These are phyloP conservation scores for Lates calcarifer DNA, from an alignment of 2,113 vertebrate species.

Conservation along the genomic window DNA sequence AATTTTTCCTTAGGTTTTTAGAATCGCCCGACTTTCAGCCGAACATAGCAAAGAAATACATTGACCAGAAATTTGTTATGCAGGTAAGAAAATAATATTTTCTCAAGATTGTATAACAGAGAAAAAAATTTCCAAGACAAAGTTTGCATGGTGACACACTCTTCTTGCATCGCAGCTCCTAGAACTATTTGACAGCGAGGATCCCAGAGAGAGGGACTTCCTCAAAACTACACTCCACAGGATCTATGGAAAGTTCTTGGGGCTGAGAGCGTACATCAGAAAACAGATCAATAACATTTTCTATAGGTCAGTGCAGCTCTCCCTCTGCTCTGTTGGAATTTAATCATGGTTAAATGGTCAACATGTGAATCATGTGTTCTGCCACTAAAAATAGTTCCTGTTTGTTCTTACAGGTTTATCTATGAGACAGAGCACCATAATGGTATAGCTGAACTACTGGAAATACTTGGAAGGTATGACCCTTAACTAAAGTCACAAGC, in stretches of 20 bases:
- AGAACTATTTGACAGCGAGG: conserved; percentile 99
- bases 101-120: not conserved
- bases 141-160: not conserved
- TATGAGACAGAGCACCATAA: conserved; percentile 99
- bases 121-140: not conserved
- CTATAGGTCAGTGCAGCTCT: conserved; percentile 91
- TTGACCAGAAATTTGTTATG: conserved; percentile 99
- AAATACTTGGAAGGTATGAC: conserved; percentile 96
- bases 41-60: conserved; percentile 99
- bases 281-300: conserved; percentile 99
- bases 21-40: conserved; percentile 98
- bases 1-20: conserved; percentile 99
- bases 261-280: conserved; percentile 96
- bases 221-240: conserved; percentile 98
- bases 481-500: not conserved
- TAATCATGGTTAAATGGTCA: not conserved
- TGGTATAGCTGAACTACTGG: conserved; percentile 98
- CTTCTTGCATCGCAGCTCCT: conserved; percentile 86
- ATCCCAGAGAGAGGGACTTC: conserved; percentile 98
- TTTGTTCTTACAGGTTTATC: conserved; percentile 91
- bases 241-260: conserved; percentile 98
- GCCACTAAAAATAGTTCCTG: not conserved
- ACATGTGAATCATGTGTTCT: not conserved
- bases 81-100: conserved; percentile 86
- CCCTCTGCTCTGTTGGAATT: not conserved